Evolutionary conservation across 2,113 vertebrate species (phyloP), one percentile per base, ranked within the genome.

Genomic region (Brachionichthys hirsutus): DNA sequence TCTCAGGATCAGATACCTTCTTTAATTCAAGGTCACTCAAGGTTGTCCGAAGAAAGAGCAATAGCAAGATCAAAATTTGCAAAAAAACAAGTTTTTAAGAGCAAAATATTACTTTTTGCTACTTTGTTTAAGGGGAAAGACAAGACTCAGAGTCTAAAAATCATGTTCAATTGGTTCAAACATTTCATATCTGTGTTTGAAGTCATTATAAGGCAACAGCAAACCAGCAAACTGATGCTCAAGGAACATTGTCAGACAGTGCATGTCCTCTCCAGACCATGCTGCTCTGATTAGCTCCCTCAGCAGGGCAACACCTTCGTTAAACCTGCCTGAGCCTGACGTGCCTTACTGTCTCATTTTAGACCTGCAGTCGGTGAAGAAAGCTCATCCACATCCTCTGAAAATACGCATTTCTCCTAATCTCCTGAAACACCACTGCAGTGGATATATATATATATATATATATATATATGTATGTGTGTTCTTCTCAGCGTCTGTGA

Each of bases 401-500:
- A 74, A 53, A 64, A 74, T 47, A 52, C 60, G 69, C 41, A 54
- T 70, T 60, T 54, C 56, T 70, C 42, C 58, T 73, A 80, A 89
- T 83, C 70, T 80, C 73, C 70, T 62, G 72, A 76, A 83, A 85
- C 65, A 75, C 59, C 60, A 53, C 70, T 15, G 74, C 66, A 73
- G 75, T 79, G 75, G 65, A 38, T 3, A 38, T 3, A 38, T 10
- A 12, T 9, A 35, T 9, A 35, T 9, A 35, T 9, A 35, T 9
- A 35, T 9, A 9, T 57, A 52, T 67, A n/a, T 72, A 65, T 68
- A 76, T 79, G 75, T 67, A 72, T 66, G 85, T 78, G 77, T 67
- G 77, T 80, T 79, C 80, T 62, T 54, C 62, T 48, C 77, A 78
- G 80, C 69, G 54, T 58, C 72, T 71, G 80, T 83, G 74, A 85